phyloP scores from a whole-genome alignment of 1,140 invertebrate species.

The Camponotus pennsylvanicus region DNA sequence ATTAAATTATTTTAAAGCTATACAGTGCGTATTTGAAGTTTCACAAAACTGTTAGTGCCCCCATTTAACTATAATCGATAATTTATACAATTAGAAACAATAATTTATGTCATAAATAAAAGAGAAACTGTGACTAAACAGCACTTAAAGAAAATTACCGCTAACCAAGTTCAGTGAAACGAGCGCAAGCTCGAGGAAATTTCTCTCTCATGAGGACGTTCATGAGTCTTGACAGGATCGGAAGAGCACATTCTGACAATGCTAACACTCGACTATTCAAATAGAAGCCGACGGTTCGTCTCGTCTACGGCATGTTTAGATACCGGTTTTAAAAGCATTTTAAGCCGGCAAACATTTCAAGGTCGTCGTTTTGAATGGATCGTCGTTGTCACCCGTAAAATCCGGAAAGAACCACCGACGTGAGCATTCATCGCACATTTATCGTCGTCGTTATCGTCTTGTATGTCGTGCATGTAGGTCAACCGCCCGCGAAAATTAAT shows the following conservation, averaged over 20 bases:
- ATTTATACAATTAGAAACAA: neutral
- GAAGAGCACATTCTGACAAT: constrained; percentile 56
- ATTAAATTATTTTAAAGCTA: neutral
- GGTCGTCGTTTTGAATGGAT: constrained; percentile 53
- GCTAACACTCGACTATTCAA: constrained; percentile 57
- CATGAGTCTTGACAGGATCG: constrained; percentile 32
- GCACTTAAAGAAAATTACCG: constrained; percentile 13
- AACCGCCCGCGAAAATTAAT: constrained; percentile 65
- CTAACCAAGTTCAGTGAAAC: neutral
- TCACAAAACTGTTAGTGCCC: neutral
- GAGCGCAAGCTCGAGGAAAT: constrained; percentile 22
- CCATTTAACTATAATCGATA: neutral
- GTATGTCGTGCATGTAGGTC: constrained; percentile 48
- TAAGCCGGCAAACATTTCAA: constrained; percentile 71
- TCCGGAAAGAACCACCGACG: constrained; percentile 36
- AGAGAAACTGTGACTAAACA: neutral
- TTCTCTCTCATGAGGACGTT: constrained; percentile 45
- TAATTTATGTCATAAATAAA: neutral
- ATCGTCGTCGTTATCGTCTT: neutral
- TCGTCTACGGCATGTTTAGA: constrained; percentile 57
- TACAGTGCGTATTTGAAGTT: neutral
- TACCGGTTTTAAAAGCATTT: constrained; percentile 75
- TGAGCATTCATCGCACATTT: constrained; percentile 3
- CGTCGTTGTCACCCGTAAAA: constrained; percentile 32
- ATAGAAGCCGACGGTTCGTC: constrained; percentile 35